Percentiles rank a stretch among this genome's conserved stretches.
These are phyloP conservation scores for Tetramorium bicarinatum DNA, from an alignment of 2,888 invertebrate species.

Conservation along the genomic window DNA sequence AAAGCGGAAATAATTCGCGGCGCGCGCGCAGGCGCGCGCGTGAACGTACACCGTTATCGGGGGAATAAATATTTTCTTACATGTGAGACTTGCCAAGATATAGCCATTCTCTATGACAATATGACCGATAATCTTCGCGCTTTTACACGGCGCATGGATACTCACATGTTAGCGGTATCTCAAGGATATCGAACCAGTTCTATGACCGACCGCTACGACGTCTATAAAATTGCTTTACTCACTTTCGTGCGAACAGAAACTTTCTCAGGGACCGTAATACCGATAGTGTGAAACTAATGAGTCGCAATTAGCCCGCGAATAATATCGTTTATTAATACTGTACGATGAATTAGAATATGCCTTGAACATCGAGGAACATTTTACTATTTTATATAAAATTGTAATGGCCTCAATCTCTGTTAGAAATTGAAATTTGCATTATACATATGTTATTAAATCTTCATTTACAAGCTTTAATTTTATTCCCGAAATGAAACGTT, in stretches of 20 bases:
- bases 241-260: conserved; percentile 68
- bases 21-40: not conserved
- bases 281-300: conserved; percentile 40
- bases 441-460: conserved; percentile 41
- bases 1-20: not conserved
- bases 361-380: not conserved
- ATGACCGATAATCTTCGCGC: conserved; percentile 37
- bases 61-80: conserved; percentile 25
- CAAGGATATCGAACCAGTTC: conserved; percentile 60
- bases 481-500: conserved; percentile 18
- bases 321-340: conserved; percentile 55
- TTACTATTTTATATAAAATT: conserved; percentile 22
- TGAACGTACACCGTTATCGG: conserved; percentile 7
- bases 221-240: conserved; percentile 66
- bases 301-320: conserved; percentile 60
- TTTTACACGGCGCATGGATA: not conserved
- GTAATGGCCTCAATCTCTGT: not conserved
- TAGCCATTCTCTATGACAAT: conserved; percentile 13
- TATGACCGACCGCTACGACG: conserved; percentile 58
- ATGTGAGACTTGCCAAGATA: conserved; percentile 7
- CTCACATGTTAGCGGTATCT: conserved; percentile 54
- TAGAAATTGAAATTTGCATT: conserved; percentile 41
- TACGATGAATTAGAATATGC: not conserved
- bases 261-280: conserved; percentile 72
- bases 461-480: conserved; percentile 32